Evolutionary conservation across 2,113 vertebrate species (phyloP).

Genomic region (Actenoides hombroni): DNA sequence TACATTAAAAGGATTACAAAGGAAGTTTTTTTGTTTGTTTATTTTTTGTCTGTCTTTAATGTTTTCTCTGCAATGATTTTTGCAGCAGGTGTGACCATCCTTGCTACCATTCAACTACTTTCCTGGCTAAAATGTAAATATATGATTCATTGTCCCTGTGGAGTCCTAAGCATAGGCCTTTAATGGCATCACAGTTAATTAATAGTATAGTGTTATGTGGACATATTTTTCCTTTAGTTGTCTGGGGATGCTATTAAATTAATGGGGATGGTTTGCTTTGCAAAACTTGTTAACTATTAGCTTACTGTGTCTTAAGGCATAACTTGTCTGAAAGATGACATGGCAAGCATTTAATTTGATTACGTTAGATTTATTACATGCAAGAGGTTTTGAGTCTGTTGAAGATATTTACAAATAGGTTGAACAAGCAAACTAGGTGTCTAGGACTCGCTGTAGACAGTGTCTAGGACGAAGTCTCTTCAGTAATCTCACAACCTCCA

Average conservation of each 20-base stretch:
- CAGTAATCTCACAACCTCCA: background rate
- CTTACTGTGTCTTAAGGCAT: background rate
- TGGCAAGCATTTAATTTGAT: background rate
- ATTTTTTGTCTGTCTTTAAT: background rate
- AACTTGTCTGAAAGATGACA: background rate
- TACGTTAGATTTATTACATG: background rate
- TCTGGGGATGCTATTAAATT: background rate
- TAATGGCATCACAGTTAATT: constrained; percentile 23
- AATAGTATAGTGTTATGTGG: background rate
- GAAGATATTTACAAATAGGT: background rate
- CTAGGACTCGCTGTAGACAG: background rate
- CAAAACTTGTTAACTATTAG: background rate
- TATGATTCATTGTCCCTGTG: background rate
- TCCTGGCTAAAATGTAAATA: constrained; percentile 18
- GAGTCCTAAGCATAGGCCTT: background rate
- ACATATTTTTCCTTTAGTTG: background rate
- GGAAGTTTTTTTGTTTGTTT: background rate
- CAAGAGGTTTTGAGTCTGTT: background rate
- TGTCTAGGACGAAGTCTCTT: background rate
- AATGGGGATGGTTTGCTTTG: background rate
- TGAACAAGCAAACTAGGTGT: background rate
- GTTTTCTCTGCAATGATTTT: background rate
- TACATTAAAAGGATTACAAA: background rate
- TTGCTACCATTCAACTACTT: background rate
- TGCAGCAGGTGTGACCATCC: background rate